Evolutionary conservation across 1,140 invertebrate species (phyloP).

Genomic region (Caligus rogercresseyi): DNA sequence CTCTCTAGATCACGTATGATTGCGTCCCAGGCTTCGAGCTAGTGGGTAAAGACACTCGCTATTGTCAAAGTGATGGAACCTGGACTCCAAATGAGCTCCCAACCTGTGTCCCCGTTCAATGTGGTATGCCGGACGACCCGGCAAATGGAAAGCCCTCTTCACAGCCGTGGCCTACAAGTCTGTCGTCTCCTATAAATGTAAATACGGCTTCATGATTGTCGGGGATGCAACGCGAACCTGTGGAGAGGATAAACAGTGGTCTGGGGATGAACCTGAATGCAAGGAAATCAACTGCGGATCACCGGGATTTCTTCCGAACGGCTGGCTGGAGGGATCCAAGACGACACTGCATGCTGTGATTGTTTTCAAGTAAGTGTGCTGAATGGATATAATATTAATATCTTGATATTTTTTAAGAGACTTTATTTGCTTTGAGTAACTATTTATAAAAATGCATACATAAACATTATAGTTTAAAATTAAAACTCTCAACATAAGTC

Average conservation of each 20-base stretch:
- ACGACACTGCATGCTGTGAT: conserved; percentile 36
- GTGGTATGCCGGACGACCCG: conserved; percentile 63
- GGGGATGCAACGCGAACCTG: conserved; percentile 37
- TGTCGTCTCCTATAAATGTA: conserved; percentile 78
- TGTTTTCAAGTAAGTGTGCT: conserved; percentile 2
- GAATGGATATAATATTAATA: no score
- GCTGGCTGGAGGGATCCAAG: conserved; percentile 37
- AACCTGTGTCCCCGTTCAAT: conserved; percentile 71
- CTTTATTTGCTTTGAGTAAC: no score
- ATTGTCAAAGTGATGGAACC: conserved; percentile 32
- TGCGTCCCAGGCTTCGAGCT: conserved; percentile 83
- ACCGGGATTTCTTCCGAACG: conserved; percentile 33
- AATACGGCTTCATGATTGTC: conserved; percentile 67
- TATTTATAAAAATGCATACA: no score
- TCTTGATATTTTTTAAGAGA: no score
- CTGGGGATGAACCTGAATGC: conserved; percentile 30
- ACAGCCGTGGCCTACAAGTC: conserved; percentile 82
- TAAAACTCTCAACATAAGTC: no score
- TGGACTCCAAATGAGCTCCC: conserved; percentile 65
- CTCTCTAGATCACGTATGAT: conserved; percentile 56
- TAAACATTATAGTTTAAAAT: no score
- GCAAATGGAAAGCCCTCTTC: conserved; percentile 68
- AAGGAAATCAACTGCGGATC: conserved; percentile 39
- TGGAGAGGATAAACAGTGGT: conserved; percentile 71
- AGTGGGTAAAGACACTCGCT: conserved; percentile 55